These are phyloP conservation scores for Pseudochirops corinnae DNA, from an alignment of 2,797 vertebrate species.

Conservation along the genomic window DNA sequence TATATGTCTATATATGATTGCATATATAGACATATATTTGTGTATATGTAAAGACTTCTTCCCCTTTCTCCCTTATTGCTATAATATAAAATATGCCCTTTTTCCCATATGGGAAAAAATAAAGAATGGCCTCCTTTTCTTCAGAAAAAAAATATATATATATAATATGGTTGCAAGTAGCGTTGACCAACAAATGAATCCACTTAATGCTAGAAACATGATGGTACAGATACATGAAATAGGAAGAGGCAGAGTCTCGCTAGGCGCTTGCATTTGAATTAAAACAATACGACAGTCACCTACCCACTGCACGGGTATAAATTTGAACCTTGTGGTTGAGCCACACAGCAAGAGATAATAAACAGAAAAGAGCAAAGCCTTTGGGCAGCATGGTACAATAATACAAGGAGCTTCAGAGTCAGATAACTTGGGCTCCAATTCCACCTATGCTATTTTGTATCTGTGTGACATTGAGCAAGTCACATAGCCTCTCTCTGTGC, in stretches of 20 bases:
- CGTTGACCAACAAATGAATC: neutral
- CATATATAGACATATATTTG: neutral
- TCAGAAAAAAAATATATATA: constrained; percentile 14
- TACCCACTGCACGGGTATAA: neutral
- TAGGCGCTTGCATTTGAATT: neutral
- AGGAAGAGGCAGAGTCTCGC: neutral
- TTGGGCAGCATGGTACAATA: neutral
- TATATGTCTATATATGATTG: too few relatives aligned
- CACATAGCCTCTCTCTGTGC: neutral
- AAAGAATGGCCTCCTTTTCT: neutral
- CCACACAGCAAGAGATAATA: neutral
- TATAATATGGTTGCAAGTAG: constrained; percentile 9
- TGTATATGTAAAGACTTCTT: constrained; percentile 8
- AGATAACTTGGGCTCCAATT: neutral
- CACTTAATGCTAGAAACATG: neutral
- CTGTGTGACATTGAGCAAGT: neutral
- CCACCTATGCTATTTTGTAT: neutral
- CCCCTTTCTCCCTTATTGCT: neutral
- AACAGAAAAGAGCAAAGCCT: neutral
- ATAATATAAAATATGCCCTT: constrained; percentile 31
- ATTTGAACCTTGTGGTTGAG: neutral
- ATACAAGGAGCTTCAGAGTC: neutral
- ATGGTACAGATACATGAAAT: neutral
- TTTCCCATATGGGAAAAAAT: neutral
- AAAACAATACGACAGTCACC: neutral